phyloP scores from a whole-genome alignment of 2,888 invertebrate genomes.

The Drosophila anceps region DNA sequence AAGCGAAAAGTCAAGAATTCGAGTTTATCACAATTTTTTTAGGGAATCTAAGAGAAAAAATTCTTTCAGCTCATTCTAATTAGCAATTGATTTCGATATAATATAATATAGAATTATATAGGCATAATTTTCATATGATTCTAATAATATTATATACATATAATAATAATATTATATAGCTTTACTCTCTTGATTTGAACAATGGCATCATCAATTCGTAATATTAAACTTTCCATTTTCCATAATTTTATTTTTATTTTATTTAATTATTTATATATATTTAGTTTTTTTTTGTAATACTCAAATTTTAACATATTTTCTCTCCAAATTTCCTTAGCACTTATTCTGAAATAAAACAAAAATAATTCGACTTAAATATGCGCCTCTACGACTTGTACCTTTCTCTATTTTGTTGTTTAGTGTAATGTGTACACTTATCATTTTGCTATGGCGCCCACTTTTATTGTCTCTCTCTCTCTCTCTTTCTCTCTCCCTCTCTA shows the following conservation, averaged over 20 bases:
- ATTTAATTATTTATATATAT: too few species aligned
- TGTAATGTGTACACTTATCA: constrained; percentile 48
- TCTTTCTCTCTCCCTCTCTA: constrained; percentile 11
- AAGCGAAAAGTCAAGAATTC: background rate
- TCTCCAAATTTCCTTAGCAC: too few species aligned
- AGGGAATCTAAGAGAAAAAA: background rate
- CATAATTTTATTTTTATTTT: too few species aligned
- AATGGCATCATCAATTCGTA: too few species aligned
- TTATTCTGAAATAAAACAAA: too few species aligned
- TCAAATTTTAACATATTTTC: too few species aligned
- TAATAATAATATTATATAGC: too few species aligned
- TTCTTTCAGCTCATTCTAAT: background rate
- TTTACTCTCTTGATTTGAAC: too few species aligned
- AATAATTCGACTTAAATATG: background rate
- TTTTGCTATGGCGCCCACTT: constrained; percentile 27
- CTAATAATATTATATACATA: background rate
- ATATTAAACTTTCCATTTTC: too few species aligned
- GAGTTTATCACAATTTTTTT: background rate
- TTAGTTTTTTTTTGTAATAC: too few species aligned
- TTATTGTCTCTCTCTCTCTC: constrained; percentile 19
- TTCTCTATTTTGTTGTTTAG: constrained; percentile 25
- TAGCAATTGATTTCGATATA: background rate
- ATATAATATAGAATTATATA: background rate
- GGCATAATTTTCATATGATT: too few species aligned
- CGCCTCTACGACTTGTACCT: background rate